Base-by-base conservation (phyloP, 2,113 vertebrate species). In the Parotia lawesii region DNA sequence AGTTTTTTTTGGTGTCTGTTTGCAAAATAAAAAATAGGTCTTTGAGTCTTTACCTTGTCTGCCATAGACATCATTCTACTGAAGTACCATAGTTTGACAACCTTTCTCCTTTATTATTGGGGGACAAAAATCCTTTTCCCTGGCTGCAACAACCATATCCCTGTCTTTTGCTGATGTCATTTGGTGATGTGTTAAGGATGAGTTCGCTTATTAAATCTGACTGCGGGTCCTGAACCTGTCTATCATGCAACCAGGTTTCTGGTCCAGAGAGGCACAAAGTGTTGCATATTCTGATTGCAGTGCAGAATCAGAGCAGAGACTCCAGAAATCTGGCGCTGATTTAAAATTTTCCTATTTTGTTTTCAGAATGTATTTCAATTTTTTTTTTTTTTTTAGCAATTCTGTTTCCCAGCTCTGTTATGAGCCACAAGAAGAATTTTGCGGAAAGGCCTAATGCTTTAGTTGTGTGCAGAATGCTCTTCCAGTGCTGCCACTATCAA, bases 141-240 rank as follows among this genome's bases (percentile, higher is more conserved):
- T 85, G 45, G 3, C 29, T 87, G 31, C 29, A 82, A 27, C 6
- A 61, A 38, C 6, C 7, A 25, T 40, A 64, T 56, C 16, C 6
- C 14, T 40, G 9, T 67, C 13, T 89, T 87, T 37, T 84, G 15
- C 20, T 89, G 53, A 33, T 50, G 5, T 37, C 22, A 1, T 44
- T 85, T 53, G 22, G 5, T 42, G 37, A 44, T 25, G 17, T 33
- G 20, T 29, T 56, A 56, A 87, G 45, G 45, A 69, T 60, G 33
- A 62, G 3, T 61, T 45, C 84, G 33, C 22, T n/a, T 76, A 17
- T 16, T 35, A 42, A 42, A 40, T 61, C 25, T 73, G 28, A 33
- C 5, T n/a, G 29, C 0, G 0, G n/a, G 85, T 78, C n/a, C 23
- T 64, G 51, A 85, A 60, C 15, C 5, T 8, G 0, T 57, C 31